Conservation (phyloP, 2,888 invertebrate genomes). For the Sussaba pulchella region DNA sequence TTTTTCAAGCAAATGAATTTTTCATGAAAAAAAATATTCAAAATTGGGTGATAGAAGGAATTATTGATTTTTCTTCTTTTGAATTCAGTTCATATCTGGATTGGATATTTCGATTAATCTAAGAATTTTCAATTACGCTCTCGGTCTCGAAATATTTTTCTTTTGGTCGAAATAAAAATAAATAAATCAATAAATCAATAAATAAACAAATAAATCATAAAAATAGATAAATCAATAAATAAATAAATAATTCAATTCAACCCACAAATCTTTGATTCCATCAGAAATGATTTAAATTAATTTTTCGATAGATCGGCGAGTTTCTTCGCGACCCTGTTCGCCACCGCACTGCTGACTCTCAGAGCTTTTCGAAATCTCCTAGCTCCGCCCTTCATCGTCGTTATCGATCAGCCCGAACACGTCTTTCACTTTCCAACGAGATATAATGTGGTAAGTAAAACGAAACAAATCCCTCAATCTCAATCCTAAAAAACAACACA, state of each 20-base stretch:
- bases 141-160: too few relatives aligned
- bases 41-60: too few relatives aligned
- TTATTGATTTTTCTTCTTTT: too few relatives aligned
- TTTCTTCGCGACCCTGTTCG: conserved; percentile 65
- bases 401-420: conserved; percentile 86
- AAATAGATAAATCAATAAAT: background rate
- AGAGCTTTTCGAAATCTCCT: conserved; percentile 86
- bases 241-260: background rate
- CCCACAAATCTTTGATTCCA: too few relatives aligned
- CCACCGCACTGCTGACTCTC: conserved; percentile 78
- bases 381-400: conserved; percentile 87
- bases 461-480: background rate
- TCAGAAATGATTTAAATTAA: background rate
- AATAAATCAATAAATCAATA: background rate
- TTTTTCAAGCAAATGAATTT: background rate
- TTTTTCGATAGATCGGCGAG: conserved; percentile 68
- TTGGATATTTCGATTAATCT: too few relatives aligned
- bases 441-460: conserved; percentile 80
- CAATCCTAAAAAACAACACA: background rate
- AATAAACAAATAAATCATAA: background rate
- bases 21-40: too few relatives aligned
- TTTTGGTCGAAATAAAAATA: too few relatives aligned
- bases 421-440: conserved; percentile 88
- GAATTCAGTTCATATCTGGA: too few relatives aligned
- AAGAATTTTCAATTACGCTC: too few relatives aligned